Percentiles rank a stretch among this genome's conserved stretches.
Evolutionary conservation across 2,797 vertebrate species (phyloP).

Genomic region (Amniataba percoides): DNA sequence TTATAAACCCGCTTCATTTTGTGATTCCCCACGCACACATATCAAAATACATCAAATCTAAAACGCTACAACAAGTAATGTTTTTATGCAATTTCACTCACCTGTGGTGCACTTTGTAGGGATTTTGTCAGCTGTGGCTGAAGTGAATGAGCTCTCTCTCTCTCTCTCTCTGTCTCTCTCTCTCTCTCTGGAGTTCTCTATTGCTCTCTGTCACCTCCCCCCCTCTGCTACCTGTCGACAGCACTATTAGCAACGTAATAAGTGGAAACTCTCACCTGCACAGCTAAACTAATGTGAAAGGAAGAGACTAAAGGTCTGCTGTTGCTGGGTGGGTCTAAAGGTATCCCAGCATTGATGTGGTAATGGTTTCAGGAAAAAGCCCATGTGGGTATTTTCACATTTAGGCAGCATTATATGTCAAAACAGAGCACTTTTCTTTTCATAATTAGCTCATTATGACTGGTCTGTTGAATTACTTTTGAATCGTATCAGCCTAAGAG

Average conservation of each 20-base stretch:
- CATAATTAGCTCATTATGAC: too few species aligned
- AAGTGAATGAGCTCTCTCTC: conserved; percentile 64
- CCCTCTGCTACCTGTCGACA: conserved; percentile 65
- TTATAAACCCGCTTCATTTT: not conserved
- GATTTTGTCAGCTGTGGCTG: conserved; percentile 70
- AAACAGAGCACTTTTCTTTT: too few species aligned
- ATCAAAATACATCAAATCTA: conserved; percentile 1
- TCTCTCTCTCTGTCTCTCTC: conserved; percentile 28
- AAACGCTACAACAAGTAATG: not conserved
- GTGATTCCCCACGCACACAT: not conserved
- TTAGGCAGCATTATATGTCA: too few species aligned
- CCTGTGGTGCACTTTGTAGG: conserved; percentile 47
- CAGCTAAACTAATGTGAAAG: conserved; percentile 51
- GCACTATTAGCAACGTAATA: conserved; percentile 63
- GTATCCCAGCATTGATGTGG: conserved; percentile 12
- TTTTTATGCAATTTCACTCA: conserved; percentile 64
- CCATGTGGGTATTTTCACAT: not conserved
- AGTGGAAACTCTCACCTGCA: conserved; percentile 79
- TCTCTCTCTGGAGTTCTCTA: conserved; percentile 47
- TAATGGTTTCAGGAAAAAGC: conserved; percentile 5
- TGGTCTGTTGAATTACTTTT: too few species aligned
- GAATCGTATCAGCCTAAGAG: not conserved
- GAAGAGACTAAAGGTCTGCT: conserved; percentile 55
- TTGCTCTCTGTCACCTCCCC: conserved; percentile 54
- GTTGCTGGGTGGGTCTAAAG: conserved; percentile 60